phyloP scores from a whole-genome alignment of 2,113 vertebrate species.

The Willisornis vidua region DNA sequence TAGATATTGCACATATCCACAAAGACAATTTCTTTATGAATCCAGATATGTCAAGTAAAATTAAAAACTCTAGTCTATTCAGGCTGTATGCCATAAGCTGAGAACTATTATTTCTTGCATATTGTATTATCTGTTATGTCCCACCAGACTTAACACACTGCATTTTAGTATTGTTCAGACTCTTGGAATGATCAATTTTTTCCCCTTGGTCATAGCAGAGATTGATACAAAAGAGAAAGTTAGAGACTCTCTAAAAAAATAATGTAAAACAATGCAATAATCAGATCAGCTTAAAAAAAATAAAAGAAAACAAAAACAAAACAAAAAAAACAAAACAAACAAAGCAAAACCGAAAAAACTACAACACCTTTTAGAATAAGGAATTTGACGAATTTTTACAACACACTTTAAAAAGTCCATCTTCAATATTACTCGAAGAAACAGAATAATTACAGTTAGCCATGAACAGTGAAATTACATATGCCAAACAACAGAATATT shows the following conservation, averaged over 20 bases:
- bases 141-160: not conserved
- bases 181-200: not conserved
- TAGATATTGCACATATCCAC: not conserved
- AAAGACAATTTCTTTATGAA: not conserved
- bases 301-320: too few species aligned
- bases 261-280: slow-evolving; percentile 17
- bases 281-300: slow-evolving; percentile 19
- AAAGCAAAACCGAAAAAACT: not conserved
- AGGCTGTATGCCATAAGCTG: not conserved
- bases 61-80: not conserved
- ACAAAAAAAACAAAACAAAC: too few species aligned
- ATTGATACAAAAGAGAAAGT: not conserved
- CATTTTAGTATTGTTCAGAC: not conserved
- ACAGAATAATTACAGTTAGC: not conserved
- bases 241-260: not conserved
- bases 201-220: not conserved
- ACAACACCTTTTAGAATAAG: not conserved
- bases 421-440: not conserved
- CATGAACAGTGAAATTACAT: not conserved
- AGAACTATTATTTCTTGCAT: not conserved
- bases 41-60: not conserved
- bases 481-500: not conserved
- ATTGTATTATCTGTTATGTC: not conserved
- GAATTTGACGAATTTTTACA: not conserved
- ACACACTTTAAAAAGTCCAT: not conserved